Percentiles rank a stretch among this genome's conserved stretches.
Evolutionary conservation across 2,888 invertebrate species (phyloP).

Genomic region (Dorcus parallelipipedus): DNA sequence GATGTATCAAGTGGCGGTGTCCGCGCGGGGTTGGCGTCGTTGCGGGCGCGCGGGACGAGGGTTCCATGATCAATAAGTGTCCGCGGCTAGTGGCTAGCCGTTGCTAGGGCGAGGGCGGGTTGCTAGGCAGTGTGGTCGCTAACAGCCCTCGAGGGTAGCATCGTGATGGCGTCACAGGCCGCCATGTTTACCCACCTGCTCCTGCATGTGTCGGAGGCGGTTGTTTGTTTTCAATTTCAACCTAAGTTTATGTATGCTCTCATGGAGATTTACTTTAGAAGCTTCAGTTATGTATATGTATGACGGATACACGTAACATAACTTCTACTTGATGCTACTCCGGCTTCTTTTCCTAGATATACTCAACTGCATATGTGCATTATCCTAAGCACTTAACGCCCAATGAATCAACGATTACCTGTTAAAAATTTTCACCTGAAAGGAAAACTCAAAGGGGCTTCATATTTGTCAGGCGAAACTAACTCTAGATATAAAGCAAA

Average conservation of each 20-base stretch:
- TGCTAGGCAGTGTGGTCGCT: slow-evolving; percentile 54
- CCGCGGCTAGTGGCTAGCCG: slow-evolving; percentile 54
- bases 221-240: slow-evolving; percentile 49
- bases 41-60: slow-evolving; percentile 10
- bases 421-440: too few relatives aligned
- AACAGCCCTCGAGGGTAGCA: slow-evolving; percentile 52
- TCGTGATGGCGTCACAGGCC: slow-evolving; percentile 50
- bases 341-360: neutral
- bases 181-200: slow-evolving; percentile 51
- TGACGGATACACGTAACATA: slow-evolving; percentile 16
- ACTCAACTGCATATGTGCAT: too few relatives aligned
- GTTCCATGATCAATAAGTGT: slow-evolving; percentile 51
- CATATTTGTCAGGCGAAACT: too few relatives aligned
- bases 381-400: too few relatives aligned
- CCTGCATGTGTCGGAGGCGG: slow-evolving; percentile 37
- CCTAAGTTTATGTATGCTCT: slow-evolving; percentile 41
- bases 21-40: slow-evolving; percentile 22
- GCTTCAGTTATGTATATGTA: slow-evolving; percentile 7
- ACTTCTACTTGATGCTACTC: neutral
- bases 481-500: too few relatives aligned
- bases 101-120: slow-evolving; percentile 54
- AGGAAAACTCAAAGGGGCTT: too few relatives aligned
- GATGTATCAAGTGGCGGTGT: slow-evolving; percentile 36
- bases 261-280: slow-evolving; percentile 31
- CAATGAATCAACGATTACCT: too few relatives aligned